Base-by-base conservation (phyloP, 2,113 vertebrate genomes). In the Tapirus terrestris region DNA sequence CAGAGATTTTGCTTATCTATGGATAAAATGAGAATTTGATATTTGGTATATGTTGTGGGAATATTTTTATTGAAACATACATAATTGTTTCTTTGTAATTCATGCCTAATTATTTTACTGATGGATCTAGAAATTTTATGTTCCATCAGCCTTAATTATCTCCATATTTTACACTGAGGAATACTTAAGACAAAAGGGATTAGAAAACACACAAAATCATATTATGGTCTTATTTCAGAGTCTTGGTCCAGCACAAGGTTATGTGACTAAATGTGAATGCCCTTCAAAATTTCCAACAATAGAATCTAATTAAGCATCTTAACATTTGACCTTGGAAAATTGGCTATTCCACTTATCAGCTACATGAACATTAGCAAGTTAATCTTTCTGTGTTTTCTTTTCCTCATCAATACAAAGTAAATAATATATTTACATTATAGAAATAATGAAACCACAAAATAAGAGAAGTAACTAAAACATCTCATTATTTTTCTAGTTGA, bases 81-180 rank as follows among this genome's bases (percentile, higher is more conserved):
- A 63, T 23, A 48, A 18, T 51, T 92, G 0, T 36, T 88, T 84
- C 3, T 86, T 86, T 81, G 83, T 67, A 81, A 96, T 63, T 94
- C 18, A 53, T 84, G 1, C 0, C 4, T 85, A 76, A 85, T 96
- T 97, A 76, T 79, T 97, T 97, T 76, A 91, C 39, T 53, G 80
- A 86, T 91, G 2, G 6, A 68, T 75, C 4, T 58, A 89, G 77
- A 89, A 94, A 70, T 36, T 36, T 77, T 89, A 85, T 53, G 58
- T 25, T 20, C 43, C 5, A 43, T 77, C 84, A 65, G 4, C 23
- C 12, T 90, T 97, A 85, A 88, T 85, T 92, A 39, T 82, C 8
- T 2, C 33, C 12, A 45, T 72, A 82, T 76, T 97, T 94, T 95
- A 89, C 7, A 43, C 36, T 51, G 16, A 92, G 16, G 25, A 67